Base-by-base conservation (phyloP, 2,797 vertebrate species). In the Philypnodon macrostomus region DNA sequence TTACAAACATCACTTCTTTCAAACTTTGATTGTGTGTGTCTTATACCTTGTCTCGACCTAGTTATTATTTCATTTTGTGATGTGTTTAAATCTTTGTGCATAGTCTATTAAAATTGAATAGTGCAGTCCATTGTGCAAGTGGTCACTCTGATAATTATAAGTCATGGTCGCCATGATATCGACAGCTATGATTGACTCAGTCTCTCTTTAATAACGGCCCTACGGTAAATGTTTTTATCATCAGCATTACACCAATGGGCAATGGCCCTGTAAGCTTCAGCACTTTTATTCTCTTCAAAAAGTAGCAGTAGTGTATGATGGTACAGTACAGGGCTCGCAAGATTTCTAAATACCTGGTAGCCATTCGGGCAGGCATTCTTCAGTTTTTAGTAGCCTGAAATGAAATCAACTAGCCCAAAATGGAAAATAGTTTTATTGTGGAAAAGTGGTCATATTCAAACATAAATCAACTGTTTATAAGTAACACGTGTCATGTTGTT, bases 171-270 rank as follows among this genome's bases (percentile, higher is more conserved):
- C 61, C 42, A 47, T 70, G 68, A 66, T 83, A 85, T 85, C 83
- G 83, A 80, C 70, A 68, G 44, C 49, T 77, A 70, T 62, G 76
- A 85, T 78, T 81, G 77, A 80, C 75, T 83, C 60, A 39, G 58
- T 72, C 61, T 61, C 58, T 70, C 65, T 80, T 81, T 81, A 76
- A 85, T 85, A 83, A 76, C 52, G 34, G 70, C 58, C 44, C 16
- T 15, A 47, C 63, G 73, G 72, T 83, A 81, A 83, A 79, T 26
- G 24, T 47, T 83, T 82, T 81, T 76, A 81, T 72, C 53, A 62
- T 77, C 69, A 31, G 36, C 12, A 80, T 74, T 82, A 82, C 65
- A 64, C 53, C 67, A 18, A 26, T 36, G 48, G 51, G 63, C 66
- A 54, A 54, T 66, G 56, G 68, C 69, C 54, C 49, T 24, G 26